phyloP scores from a whole-genome alignment of 2,888 invertebrate genomes.

The Hirtodrosophila cameraria region DNA sequence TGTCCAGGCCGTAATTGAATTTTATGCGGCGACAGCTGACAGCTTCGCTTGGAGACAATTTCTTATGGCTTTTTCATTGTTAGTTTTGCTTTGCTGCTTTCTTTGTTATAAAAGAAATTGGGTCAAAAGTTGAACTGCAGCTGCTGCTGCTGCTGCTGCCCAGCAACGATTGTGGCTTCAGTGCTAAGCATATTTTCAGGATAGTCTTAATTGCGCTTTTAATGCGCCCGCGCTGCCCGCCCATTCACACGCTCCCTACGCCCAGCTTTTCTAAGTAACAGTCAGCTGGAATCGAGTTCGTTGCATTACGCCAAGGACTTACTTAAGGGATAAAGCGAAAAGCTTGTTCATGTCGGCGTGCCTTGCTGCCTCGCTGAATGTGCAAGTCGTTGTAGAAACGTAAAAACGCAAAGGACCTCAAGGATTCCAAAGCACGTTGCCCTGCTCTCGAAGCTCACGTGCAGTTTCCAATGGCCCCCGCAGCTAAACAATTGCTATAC shows the following conservation, averaged over 20 bases:
- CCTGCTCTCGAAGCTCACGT: constrained; percentile 5
- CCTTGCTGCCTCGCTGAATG: constrained; percentile 31
- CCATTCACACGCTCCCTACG: background rate
- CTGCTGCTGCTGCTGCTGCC: constrained; percentile 18
- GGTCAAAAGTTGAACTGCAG: constrained; percentile 60
- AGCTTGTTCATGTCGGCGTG: constrained; percentile 45
- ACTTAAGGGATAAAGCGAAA: constrained; percentile 41
- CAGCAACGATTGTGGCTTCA: constrained; percentile 27
- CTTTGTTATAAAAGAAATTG: constrained; percentile 39
- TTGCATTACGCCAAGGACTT: constrained; percentile 71
- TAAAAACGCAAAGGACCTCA: constrained; percentile 29
- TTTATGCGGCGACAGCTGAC: constrained; percentile 47
- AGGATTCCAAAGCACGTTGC: constrained; percentile 37
- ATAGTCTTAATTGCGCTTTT: constrained; percentile 67
- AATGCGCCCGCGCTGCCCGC: background rate
- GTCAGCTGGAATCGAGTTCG: constrained; percentile 50
- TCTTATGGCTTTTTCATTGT: constrained; percentile 7
- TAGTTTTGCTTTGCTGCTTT: no score
- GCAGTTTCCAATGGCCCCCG: constrained; percentile 24
- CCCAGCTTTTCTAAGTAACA: background rate
- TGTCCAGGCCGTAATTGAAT: constrained; percentile 55
- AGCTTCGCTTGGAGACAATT: constrained; percentile 14
- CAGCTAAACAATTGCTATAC: constrained; percentile 6
- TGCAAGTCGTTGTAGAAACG: no score
- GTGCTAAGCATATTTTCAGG: constrained; percentile 50